phyloP scores from a whole-genome alignment of 2,888 invertebrate genomes.

The Kryphioiulus occultus region DNA sequence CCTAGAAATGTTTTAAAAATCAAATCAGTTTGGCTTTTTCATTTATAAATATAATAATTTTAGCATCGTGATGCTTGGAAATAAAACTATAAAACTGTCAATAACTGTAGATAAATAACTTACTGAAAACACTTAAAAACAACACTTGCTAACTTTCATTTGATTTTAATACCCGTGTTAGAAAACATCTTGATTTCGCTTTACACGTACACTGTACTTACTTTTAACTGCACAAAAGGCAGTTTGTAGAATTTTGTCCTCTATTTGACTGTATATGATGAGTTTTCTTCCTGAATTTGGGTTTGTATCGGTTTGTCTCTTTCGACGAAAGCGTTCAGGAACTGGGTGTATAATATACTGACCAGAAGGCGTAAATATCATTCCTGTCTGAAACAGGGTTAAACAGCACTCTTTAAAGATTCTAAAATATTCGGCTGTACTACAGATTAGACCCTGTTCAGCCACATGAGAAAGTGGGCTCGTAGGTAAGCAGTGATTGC shows the following conservation, averaged over 20 bases:
- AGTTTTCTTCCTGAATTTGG: not conserved
- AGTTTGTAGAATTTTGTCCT: not conserved
- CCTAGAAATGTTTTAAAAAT: not conserved
- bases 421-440: too few species aligned
- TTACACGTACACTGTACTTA: not conserved
- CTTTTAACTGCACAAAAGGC: constrained; percentile 33
- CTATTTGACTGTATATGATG: not conserved
- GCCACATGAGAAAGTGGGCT: too few species aligned
- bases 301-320: constrained; percentile 2
- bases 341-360: constrained; percentile 37
- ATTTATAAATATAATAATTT: too few species aligned
- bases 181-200: not conserved
- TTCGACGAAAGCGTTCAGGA: constrained; percentile 45
- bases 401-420: not conserved
- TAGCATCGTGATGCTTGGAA: too few species aligned
- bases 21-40: too few species aligned
- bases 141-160: too few species aligned
- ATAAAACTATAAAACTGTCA: too few species aligned
- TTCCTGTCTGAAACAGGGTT: constrained; percentile 26
- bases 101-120: too few species aligned
- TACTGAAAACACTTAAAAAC: too few species aligned
- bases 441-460: too few species aligned
- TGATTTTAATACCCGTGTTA: too few species aligned
- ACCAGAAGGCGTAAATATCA: constrained; percentile 18
- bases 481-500: too few species aligned